A percentile compares a stretch with the other conserved stretches of the same genome.
These are phyloP conservation scores for Craterocephalus amniculus DNA, from an alignment of 2,797 vertebrate species.

Conservation along the genomic window DNA sequence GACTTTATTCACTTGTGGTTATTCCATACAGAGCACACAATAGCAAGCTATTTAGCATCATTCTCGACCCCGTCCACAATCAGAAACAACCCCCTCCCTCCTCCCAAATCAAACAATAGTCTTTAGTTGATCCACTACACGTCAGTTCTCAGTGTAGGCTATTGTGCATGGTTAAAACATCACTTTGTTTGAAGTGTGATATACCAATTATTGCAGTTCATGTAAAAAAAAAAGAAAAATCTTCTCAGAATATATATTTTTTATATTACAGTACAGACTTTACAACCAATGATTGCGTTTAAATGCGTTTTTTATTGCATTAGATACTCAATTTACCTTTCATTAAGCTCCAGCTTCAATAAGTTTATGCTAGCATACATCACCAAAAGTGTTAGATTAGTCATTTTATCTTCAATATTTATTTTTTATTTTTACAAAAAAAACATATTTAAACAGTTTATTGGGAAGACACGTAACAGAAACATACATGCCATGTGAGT, in stretches of 20 bases:
- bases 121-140: conserved; percentile 53
- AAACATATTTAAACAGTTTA: conserved; percentile 79
- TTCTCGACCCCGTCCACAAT: conserved; percentile 67
- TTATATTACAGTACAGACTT: conserved; percentile 88
- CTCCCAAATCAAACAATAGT: conserved; percentile 68
- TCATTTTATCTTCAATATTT: conserved; percentile 77
- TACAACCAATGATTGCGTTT: conserved; percentile 83
- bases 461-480: conserved; percentile 63
- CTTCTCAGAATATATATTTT: conserved; percentile 72
- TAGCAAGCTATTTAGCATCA: conserved; percentile 69
- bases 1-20: conserved; percentile 87
- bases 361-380: conserved; percentile 73
- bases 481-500: conserved; percentile 56
- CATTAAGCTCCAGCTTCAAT: conserved; percentile 77
- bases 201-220: conserved; percentile 79
- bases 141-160: conserved; percentile 61
- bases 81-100: conserved; percentile 53
- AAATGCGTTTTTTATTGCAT: conserved; percentile 85
- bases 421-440: conserved; percentile 79
- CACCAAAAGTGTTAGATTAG: conserved; percentile 73
- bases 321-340: conserved; percentile 77
- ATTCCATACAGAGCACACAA: conserved; percentile 86
- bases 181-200: conserved; percentile 66
- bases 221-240: conserved; percentile 76
- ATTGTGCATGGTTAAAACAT: conserved; percentile 72